Conservation (phyloP, 2,797 vertebrate species). For the Antennarius maculatus region DNA sequence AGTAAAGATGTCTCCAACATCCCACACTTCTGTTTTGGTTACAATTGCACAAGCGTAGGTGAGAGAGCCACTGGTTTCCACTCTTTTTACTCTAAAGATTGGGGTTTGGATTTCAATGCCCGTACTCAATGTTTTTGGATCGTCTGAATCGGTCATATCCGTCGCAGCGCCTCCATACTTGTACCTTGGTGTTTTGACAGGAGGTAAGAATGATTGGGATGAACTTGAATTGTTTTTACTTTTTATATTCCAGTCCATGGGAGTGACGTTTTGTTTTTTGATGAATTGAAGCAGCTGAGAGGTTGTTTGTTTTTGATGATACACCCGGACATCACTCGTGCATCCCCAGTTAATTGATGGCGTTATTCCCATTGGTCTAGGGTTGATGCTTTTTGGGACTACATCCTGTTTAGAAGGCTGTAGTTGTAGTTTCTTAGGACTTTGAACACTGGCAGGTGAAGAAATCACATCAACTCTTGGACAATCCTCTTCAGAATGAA, state of each 20-base stretch:
- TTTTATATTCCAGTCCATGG: slow-evolving; percentile 25
- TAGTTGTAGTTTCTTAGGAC: slow-evolving; percentile 11
- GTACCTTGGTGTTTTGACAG: slow-evolving; percentile 29
- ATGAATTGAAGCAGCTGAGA: slow-evolving; percentile 77
- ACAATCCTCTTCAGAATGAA: slow-evolving; percentile 34
- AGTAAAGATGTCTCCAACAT: slow-evolving; percentile 69
- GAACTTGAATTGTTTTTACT: slow-evolving; percentile 1
- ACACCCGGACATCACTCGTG: slow-evolving; percentile 53
- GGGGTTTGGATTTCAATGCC: slow-evolving; percentile 43
- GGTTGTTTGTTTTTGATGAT: slow-evolving; percentile 79
- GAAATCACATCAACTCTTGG: slow-evolving; percentile 21
- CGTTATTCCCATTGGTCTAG: slow-evolving; percentile 24
- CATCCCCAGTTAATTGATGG: slow-evolving; percentile 37
- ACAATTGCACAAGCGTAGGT: slow-evolving; percentile 74
- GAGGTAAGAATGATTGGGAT: slow-evolving; percentile 3
- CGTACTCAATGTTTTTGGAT: slow-evolving; percentile 16
- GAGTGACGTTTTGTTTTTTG: slow-evolving; percentile 41
- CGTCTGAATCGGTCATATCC: neutral
- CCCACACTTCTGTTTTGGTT: slow-evolving; percentile 81
- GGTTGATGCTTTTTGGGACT: slow-evolving; percentile 31
- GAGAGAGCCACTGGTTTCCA: slow-evolving; percentile 42
- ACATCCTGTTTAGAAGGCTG: slow-evolving; percentile 36
- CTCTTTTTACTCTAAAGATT: slow-evolving; percentile 70
- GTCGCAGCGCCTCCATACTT: slow-evolving; percentile 18
- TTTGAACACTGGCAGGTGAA: slow-evolving; percentile 27